These are phyloP conservation scores for Ammodytes marinus DNA, from an alignment of 2,113 vertebrate species.

Conservation along the genomic window DNA sequence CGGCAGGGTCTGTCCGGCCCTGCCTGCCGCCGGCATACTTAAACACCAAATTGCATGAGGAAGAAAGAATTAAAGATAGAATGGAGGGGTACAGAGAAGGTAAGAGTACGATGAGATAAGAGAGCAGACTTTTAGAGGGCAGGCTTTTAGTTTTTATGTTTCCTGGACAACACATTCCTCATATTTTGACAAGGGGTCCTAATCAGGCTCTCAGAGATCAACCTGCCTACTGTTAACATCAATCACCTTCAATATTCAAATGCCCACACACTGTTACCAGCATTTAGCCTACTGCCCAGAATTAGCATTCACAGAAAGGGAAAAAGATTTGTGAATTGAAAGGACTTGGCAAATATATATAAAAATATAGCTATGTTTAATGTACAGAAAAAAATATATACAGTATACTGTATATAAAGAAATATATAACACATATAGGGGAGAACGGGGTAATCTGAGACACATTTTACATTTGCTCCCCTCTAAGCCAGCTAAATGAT, in stretches of 20 bases:
- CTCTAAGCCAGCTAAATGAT: too few relatives aligned
- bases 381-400: neutral
- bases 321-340: slow-evolving; percentile 8
- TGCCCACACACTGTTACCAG: slow-evolving; percentile 6
- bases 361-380: neutral
- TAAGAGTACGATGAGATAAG: slow-evolving; percentile 39
- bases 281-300: neutral
- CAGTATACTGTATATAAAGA: too few relatives aligned
- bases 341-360: neutral
- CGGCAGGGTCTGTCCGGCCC: slow-evolving; percentile 63
- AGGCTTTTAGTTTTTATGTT: neutral
- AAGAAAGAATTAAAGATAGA: slow-evolving; percentile 34
- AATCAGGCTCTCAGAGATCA: neutral
- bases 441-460: too few relatives aligned
- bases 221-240: neutral
- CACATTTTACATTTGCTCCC: too few relatives aligned
- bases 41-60: slow-evolving; percentile 64
- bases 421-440: too few relatives aligned
- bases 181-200: neutral
- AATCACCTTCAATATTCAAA: neutral
- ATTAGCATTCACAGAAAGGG: slow-evolving; percentile 12
- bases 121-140: neutral
- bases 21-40: slow-evolving; percentile 56
- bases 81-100: slow-evolving; percentile 35
- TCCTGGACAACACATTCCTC: neutral